phyloP scores from a whole-genome alignment of 2,797 vertebrate species.

The Lepilemur septentrionalis region DNA sequence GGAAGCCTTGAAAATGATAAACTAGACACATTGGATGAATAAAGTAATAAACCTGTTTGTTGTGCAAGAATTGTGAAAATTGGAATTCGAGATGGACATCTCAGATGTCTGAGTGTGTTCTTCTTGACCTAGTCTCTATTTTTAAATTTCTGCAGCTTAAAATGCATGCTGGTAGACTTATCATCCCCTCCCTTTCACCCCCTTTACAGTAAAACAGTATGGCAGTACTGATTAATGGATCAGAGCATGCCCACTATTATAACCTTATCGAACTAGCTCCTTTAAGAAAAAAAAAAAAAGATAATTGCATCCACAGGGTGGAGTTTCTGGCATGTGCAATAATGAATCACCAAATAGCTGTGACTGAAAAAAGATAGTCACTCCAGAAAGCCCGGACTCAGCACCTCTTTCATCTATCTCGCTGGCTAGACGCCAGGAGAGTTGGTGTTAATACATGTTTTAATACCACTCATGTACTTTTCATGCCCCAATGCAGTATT shows the following conservation, averaged over 20 bases:
- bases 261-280: neutral
- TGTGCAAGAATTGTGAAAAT: neutral
- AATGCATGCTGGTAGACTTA: neutral
- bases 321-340: neutral
- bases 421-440: slow-evolving; percentile 2
- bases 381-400: neutral
- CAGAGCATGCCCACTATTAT: slow-evolving; percentile 24
- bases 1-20: neutral
- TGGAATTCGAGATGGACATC: neutral
- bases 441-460: neutral
- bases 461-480: neutral
- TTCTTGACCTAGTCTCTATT: neutral
- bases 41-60: neutral
- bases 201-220: neutral
- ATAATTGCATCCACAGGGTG: neutral
- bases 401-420: neutral
- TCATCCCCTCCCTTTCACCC: neutral
- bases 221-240: neutral
- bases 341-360: slow-evolving; percentile 48
- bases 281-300: neutral
- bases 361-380: slow-evolving; percentile 21
- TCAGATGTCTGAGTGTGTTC: neutral
- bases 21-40: neutral
- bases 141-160: neutral
- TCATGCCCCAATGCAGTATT: neutral